These are phyloP conservation scores for Ormyrus thymus DNA, from an alignment of 2,888 invertebrate species.

Conservation along the genomic window DNA sequence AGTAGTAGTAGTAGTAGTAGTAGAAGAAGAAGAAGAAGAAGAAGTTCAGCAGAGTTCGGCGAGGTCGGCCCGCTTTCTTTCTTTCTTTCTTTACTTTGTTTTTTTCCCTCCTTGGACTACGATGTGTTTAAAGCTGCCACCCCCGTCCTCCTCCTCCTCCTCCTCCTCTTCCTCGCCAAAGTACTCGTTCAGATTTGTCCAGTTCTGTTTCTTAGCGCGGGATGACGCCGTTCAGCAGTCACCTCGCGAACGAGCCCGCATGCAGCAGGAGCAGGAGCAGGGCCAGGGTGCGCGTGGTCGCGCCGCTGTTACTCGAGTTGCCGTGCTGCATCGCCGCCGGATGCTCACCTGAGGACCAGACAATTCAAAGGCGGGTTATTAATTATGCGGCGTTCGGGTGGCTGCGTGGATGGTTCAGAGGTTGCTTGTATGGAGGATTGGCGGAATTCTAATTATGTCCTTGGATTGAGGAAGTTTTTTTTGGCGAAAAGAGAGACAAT, in stretches of 20 bases:
- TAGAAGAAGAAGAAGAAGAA: constrained; percentile 1
- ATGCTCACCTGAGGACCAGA: constrained; percentile 74
- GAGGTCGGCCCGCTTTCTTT: background rate
- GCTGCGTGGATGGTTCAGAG: too few relatives aligned
- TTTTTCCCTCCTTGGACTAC: background rate
- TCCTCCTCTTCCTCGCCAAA: background rate
- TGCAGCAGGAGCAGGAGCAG: constrained; percentile 69
- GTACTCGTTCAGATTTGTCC: background rate
- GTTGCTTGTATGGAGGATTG: background rate
- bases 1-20: background rate
- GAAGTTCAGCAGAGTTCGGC: background rate
- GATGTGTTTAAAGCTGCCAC: too few relatives aligned
- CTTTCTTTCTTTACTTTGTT: background rate
- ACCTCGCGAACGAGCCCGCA: constrained; percentile 71
- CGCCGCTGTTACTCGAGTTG: constrained; percentile 74
- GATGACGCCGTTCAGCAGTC: constrained; percentile 62
- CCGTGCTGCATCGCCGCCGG: constrained; percentile 78
- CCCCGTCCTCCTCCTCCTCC: background rate
- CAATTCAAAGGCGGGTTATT: background rate
- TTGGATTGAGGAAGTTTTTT: background rate
- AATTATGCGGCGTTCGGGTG: background rate
- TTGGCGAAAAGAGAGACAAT: background rate
- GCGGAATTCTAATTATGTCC: too few relatives aligned
- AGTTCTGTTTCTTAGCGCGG: constrained; percentile 4
- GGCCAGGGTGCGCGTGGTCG: constrained; percentile 70